Evolutionary conservation across 2,888 invertebrate genomes (phyloP).

Genomic region (Zeuzera pyrina): DNA sequence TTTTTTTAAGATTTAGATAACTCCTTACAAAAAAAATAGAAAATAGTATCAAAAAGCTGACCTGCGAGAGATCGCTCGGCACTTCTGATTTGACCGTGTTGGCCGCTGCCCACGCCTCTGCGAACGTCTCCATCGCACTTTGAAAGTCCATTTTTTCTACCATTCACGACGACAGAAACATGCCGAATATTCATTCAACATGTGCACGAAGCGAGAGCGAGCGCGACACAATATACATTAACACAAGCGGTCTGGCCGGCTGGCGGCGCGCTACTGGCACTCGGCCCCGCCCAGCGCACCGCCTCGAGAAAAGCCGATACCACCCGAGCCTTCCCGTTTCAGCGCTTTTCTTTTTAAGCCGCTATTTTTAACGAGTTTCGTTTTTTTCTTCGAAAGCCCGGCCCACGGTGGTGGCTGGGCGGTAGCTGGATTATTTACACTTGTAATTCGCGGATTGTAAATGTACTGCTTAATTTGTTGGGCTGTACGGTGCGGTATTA

Average conservation of each 20-base stretch:
- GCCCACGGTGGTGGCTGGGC: conserved; percentile 68
- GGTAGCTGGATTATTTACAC: conserved; percentile 70
- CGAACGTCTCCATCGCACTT: conserved; percentile 98
- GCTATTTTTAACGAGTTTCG: conserved; percentile 70
- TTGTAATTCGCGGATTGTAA: conserved; percentile 65
- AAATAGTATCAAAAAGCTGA: conserved; percentile 39
- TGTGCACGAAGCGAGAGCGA: conserved; percentile 39
- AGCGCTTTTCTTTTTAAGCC: conserved; percentile 73
- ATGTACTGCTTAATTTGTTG: conserved; percentile 52
- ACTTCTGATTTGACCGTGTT: conserved; percentile 76
- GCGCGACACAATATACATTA: conserved; percentile 21
- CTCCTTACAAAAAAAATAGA: conserved; percentile 4
- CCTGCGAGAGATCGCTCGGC: conserved; percentile 78
- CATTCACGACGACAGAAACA: conserved; percentile 66
- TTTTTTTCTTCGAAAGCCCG: conserved; percentile 59
- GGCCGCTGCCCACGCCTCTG: conserved; percentile 97
- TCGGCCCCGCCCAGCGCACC: conserved; percentile 67
- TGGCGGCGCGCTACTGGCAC: conserved; percentile 75
- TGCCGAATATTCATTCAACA: conserved; percentile 62
- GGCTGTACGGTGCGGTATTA: no score
- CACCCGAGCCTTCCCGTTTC: conserved; percentile 69
- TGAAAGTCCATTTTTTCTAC: conserved; percentile 91
- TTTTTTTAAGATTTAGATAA: not conserved
- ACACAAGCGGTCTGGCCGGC: conserved; percentile 71
- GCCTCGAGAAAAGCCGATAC: conserved; percentile 70